phyloP scores from a whole-genome alignment of 1,140 invertebrate species.

The Cotesia typhae region DNA sequence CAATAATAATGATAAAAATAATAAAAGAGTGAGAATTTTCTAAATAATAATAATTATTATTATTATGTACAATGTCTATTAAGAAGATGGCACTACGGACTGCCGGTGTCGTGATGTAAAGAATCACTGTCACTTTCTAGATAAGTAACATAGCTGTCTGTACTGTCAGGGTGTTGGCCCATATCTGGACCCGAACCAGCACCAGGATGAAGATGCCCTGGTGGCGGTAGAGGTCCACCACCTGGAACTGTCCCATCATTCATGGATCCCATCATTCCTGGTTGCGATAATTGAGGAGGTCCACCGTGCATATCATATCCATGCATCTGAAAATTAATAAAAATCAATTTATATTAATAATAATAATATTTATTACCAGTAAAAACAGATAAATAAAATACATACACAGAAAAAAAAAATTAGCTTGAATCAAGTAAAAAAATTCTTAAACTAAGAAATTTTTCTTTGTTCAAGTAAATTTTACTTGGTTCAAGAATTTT shows the following conservation, averaged over 20 bases:
- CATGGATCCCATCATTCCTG: constrained; percentile 60
- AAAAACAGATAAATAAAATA: no score
- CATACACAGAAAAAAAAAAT: no score
- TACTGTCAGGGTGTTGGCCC: constrained; percentile 79
- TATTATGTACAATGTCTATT: constrained; percentile 51
- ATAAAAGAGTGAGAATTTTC: constrained; percentile 7
- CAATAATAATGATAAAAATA: not conserved
- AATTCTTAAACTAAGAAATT: no score
- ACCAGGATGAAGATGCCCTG: constrained; percentile 69
- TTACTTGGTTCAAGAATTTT: no score
- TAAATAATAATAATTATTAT: not conserved
- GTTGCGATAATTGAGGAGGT: constrained; percentile 61
- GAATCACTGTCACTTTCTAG: constrained; percentile 80
- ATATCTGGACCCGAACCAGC: constrained; percentile 56
- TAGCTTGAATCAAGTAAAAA: no score
- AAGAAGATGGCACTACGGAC: constrained; percentile 68
- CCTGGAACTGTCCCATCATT: constrained; percentile 56
- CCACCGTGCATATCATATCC: constrained; percentile 78
- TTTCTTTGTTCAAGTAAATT: no score
- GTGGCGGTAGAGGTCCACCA: constrained; percentile 62
- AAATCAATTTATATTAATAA: not conserved
- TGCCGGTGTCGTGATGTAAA: constrained; percentile 70
- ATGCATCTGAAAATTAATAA: constrained; percentile 76
- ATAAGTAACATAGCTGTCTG: constrained; percentile 89
- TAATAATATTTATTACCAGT: no score